phyloP scores from a whole-genome alignment of 1,140 invertebrate species.

The Platorchestia sp. region DNA sequence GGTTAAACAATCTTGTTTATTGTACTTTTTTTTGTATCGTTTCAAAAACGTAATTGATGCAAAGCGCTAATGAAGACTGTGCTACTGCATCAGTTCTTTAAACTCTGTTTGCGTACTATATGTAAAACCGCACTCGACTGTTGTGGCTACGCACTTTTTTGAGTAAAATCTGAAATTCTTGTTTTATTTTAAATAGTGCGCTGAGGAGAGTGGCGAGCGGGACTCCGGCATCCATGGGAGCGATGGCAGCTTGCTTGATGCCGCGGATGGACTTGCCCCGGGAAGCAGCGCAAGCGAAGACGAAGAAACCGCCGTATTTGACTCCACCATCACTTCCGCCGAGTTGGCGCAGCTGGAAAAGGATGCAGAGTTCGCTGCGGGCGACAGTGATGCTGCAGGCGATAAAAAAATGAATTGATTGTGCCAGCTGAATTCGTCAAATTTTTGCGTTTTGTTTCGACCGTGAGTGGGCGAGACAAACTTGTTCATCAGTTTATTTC shows the following conservation, averaged over 20 bases:
- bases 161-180: background rate
- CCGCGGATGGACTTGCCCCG: background rate
- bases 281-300: background rate
- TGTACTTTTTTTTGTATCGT: too few species aligned
- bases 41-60: too few species aligned
- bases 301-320: background rate
- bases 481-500: background rate
- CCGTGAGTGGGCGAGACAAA: background rate
- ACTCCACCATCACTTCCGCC: background rate
- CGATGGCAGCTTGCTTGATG: background rate
- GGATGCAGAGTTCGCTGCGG: background rate
- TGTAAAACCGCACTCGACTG: background rate
- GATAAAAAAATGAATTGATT: background rate
- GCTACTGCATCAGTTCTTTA: background rate
- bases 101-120: background rate
- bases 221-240: slow-evolving; percentile 12
- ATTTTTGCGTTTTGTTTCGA: background rate
- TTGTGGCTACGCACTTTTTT: background rate
- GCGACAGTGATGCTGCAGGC: background rate
- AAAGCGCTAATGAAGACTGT: too few species aligned
- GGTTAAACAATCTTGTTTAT: too few species aligned
- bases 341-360: background rate
- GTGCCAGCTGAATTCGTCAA: background rate
- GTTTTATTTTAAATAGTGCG: background rate
- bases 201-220: background rate